Conservation (phyloP, 2,797 vertebrate species). For the Psittacula echo region DNA sequence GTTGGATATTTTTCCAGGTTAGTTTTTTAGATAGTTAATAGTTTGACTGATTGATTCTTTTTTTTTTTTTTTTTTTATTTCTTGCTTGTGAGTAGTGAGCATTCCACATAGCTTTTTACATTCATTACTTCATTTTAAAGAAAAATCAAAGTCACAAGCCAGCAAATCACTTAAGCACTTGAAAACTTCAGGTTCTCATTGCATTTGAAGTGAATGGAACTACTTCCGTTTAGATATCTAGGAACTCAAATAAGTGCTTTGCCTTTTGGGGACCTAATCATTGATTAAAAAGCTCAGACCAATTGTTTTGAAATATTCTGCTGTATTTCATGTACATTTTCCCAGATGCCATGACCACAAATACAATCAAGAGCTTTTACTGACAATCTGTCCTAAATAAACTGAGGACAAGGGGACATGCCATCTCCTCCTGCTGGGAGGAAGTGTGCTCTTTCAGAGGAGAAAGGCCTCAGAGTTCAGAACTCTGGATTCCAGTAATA, state of each 20-base stretch:
- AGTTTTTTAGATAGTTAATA: conserved; percentile 48
- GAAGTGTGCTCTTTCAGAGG: not conserved
- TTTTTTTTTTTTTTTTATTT: not conserved
- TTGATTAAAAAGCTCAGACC: not conserved
- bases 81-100: accelerated
- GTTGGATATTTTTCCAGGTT: conserved; percentile 34
- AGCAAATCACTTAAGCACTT: not conserved
- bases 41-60: not conserved
- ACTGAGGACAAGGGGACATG: not conserved
- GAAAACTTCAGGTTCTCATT: not conserved
- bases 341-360: not conserved
- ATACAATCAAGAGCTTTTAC: not conserved
- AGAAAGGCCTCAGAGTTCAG: not conserved
- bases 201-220: not conserved
- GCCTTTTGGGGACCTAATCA: not conserved
- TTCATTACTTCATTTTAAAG: not conserved
- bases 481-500: not conserved
- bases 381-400: not conserved
- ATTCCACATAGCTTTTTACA: not conserved
- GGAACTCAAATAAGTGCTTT: not conserved
- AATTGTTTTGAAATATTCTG: not conserved
- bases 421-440: not conserved
- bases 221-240: not conserved
- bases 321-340: not conserved
- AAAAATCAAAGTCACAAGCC: not conserved